These are phyloP conservation scores for Bruchidius siliquastri DNA, from an alignment of 2,888 invertebrate genomes.

Conservation along the genomic window DNA sequence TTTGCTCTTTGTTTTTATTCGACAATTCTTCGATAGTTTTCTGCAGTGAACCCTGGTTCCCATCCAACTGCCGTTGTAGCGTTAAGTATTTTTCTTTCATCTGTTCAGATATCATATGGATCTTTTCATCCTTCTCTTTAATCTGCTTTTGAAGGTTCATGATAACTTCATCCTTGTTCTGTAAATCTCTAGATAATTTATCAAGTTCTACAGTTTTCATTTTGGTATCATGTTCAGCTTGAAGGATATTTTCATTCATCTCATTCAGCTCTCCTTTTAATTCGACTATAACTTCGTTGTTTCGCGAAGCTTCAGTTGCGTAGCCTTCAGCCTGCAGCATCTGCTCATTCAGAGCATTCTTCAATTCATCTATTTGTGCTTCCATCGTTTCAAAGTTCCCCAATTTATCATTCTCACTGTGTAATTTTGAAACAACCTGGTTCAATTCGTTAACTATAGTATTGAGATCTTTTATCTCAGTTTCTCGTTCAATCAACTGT, in stretches of 20 bases:
- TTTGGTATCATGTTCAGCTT: constrained; percentile 32
- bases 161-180: constrained; percentile 39
- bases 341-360: constrained; percentile 52
- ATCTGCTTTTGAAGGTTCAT: constrained; percentile 46
- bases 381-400: constrained; percentile 48
- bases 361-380: constrained; percentile 54
- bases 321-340: constrained; percentile 52
- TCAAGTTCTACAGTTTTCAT: constrained; percentile 51
- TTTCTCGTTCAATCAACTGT: constrained; percentile 33
- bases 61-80: constrained; percentile 41
- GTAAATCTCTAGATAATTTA: constrained; percentile 39
- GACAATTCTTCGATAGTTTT: constrained; percentile 51
- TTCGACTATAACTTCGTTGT: constrained; percentile 54
- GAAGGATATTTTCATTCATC: constrained; percentile 54
- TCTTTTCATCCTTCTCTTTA: constrained; percentile 46
- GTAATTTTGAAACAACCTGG: constrained; percentile 49
- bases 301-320: constrained; percentile 55
- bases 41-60: constrained; percentile 37
- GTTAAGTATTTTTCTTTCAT: constrained; percentile 42
- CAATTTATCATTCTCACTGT: constrained; percentile 50
- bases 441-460: constrained; percentile 51
- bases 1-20: constrained; percentile 61
- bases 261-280: constrained; percentile 54
- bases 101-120: constrained; percentile 39
- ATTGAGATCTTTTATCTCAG: constrained; percentile 43